A percentile compares a stretch with the other conserved stretches of the same genome.
phyloP scores from a whole-genome alignment of 2,888 invertebrate genomes.

The Therioaphis trifolii region DNA sequence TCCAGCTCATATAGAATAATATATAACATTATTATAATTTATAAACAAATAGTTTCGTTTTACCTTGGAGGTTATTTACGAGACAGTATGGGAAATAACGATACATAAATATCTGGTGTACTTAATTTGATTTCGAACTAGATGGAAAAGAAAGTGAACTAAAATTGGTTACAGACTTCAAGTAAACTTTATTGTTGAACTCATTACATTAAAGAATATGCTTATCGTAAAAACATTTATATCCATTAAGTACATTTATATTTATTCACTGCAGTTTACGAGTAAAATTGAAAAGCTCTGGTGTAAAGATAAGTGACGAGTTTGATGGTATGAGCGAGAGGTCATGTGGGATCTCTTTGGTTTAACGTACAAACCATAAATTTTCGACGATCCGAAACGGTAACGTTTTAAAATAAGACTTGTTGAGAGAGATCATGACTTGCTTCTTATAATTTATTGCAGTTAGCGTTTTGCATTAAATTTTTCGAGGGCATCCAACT shows the following conservation, averaged over 20 bases:
- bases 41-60: constrained; percentile 49
- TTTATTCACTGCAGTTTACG: constrained; percentile 25
- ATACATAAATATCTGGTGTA: constrained; percentile 32
- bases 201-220: background rate
- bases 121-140: constrained; percentile 43
- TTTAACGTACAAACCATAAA: constrained; percentile 42
- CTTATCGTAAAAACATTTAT: constrained; percentile 21
- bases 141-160: constrained; percentile 39
- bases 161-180: constrained; percentile 27
- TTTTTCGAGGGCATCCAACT: constrained; percentile 62
- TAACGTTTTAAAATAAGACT: constrained; percentile 57
- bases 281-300: constrained; percentile 38
- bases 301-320: constrained; percentile 17
- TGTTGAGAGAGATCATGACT: constrained; percentile 53
- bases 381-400: constrained; percentile 56
- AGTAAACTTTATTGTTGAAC: constrained; percentile 2
- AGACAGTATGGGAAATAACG: constrained; percentile 33
- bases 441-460: constrained; percentile 58
- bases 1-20: background rate
- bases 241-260: constrained; percentile 11
- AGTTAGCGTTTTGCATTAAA: constrained; percentile 54
- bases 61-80: constrained; percentile 48
- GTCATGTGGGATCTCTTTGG: constrained; percentile 12
- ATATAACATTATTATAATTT: constrained; percentile 13
- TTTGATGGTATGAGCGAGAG: constrained; percentile 22